phyloP scores from a whole-genome alignment of 2,113 vertebrate genomes.

The Rana temporaria region DNA sequence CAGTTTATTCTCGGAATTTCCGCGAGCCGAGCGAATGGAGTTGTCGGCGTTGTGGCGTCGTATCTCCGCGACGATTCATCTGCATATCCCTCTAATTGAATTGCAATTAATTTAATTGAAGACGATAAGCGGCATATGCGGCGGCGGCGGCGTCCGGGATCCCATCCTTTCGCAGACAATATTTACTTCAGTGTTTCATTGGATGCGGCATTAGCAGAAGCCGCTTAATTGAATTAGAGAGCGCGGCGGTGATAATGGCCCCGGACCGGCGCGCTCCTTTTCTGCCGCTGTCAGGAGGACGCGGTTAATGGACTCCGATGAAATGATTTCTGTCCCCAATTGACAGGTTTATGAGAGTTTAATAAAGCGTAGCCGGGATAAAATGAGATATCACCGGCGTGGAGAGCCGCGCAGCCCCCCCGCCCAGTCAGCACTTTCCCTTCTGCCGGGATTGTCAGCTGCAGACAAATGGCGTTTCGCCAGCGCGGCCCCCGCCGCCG shows the following conservation, averaged over 20 bases:
- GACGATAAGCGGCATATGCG: too few relatives aligned
- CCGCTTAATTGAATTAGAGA: slow-evolving; percentile 83
- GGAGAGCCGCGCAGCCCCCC: slow-evolving; percentile 73
- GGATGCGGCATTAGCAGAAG: slow-evolving; percentile 83
- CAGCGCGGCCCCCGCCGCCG: too few relatives aligned
- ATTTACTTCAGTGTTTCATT: slow-evolving; percentile 82
- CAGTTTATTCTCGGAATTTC: neutral
- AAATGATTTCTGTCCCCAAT: slow-evolving; percentile 83
- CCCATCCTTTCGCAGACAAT: slow-evolving; percentile 54
- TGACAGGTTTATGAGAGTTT: slow-evolving; percentile 89
- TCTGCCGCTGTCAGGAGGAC: slow-evolving; percentile 65
- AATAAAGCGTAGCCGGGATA: slow-evolving; percentile 85
- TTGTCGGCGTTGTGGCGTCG: neutral
- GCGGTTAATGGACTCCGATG: slow-evolving; percentile 84
- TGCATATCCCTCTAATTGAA: neutral
- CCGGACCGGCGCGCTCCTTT: neutral
- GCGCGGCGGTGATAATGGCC: neutral
- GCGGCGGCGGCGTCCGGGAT: too few relatives aligned
- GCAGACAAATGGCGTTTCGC: slow-evolving; percentile 42
- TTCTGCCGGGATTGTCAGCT: slow-evolving; percentile 58
- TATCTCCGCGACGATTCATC: neutral
- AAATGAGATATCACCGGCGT: slow-evolving; percentile 79
- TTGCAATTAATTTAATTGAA: too few relatives aligned
- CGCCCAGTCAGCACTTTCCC: slow-evolving; percentile 71
- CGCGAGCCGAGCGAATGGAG: neutral